Percentiles rank a stretch among this genome's conserved stretches.
These are phyloP conservation scores for Drosophila atripex DNA, from an alignment of 2,888 invertebrate genomes.

Conservation along the genomic window DNA sequence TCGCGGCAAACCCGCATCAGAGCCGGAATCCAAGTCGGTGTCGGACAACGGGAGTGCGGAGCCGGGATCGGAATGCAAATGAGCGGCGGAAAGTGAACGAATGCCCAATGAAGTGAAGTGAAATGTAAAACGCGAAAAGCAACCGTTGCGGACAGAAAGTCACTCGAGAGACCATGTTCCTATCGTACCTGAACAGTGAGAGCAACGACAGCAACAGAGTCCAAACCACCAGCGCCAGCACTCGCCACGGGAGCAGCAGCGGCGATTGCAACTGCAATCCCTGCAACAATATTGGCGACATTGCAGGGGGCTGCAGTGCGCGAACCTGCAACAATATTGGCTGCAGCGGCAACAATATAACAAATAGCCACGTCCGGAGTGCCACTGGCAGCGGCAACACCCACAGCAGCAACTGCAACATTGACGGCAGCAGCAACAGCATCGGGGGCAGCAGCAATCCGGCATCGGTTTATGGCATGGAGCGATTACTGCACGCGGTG, in stretches of 20 bases:
- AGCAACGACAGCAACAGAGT: conserved; percentile 26
- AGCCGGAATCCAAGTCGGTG: conserved; percentile 20
- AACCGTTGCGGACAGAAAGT: conserved; percentile 10
- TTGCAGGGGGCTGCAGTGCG: too few species aligned
- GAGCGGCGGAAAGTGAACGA: conserved; percentile 7
- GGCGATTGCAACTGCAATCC: not conserved
- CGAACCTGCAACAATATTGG: conserved; percentile 9
- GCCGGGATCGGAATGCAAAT: conserved; percentile 10
- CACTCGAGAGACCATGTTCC: conserved; percentile 63
- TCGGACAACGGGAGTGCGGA: not conserved
- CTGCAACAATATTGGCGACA: not conserved
- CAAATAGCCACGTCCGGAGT: not conserved
- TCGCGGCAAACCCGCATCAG: conserved; percentile 7
- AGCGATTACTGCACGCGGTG: conserved; percentile 76
- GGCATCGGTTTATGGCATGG: conserved; percentile 66
- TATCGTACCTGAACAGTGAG: conserved; percentile 75
- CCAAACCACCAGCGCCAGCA: not conserved
- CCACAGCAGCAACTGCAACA: conserved; percentile 20
- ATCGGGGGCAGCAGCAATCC: conserved; percentile 12
- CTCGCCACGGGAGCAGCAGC: conserved; percentile 20
- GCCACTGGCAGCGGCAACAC: not conserved
- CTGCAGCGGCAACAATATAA: conserved; percentile 4
- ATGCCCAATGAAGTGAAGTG: conserved; percentile 58
- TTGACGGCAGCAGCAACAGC: conserved; percentile 17
- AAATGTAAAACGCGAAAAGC: conserved; percentile 27